Percentiles rank a stretch among this genome's conserved stretches.
These are phyloP conservation scores for Temnothorax ravouxi DNA, from an alignment of 2,888 invertebrate genomes.

Conservation along the genomic window DNA sequence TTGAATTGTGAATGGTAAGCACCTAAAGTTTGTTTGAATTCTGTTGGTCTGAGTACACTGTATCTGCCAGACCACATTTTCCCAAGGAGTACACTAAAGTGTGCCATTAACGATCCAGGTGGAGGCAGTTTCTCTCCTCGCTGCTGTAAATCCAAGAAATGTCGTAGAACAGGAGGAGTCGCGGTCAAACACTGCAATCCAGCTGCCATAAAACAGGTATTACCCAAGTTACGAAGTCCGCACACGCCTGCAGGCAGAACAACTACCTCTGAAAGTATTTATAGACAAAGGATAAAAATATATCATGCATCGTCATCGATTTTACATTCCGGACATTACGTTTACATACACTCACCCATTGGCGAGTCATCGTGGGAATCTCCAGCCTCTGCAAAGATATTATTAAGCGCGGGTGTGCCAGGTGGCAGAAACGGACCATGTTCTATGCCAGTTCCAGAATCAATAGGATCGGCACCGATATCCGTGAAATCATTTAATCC, in stretches of 20 bases:
- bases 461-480: slow-evolving; percentile 80
- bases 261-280: slow-evolving; percentile 64
- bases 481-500: slow-evolving; percentile 82
- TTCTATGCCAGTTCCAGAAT: slow-evolving; percentile 79
- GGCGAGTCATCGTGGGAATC: slow-evolving; percentile 84
- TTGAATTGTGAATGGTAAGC: slow-evolving; percentile 89
- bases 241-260: slow-evolving; percentile 87
- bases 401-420: slow-evolving; percentile 80
- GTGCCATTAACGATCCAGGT: slow-evolving; percentile 86
- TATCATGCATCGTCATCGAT: too few species aligned
- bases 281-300: background rate
- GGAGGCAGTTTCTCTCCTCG: slow-evolving; percentile 81
- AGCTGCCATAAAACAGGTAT: slow-evolving; percentile 89
- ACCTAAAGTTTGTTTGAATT: slow-evolving; percentile 89
- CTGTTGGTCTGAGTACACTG: slow-evolving; percentile 87
- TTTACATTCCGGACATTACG: background rate
- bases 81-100: slow-evolving; percentile 87
- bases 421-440: slow-evolving; percentile 84
- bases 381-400: slow-evolving; percentile 83
- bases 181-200: slow-evolving; percentile 88
- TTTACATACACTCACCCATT: slow-evolving; percentile 77
- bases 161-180: slow-evolving; percentile 87
- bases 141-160: slow-evolving; percentile 86
- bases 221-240: slow-evolving; percentile 88
- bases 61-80: slow-evolving; percentile 89